A percentile compares a stretch with the other conserved stretches of the same genome.
Evolutionary conservation across 2,888 invertebrate species (phyloP).

Genomic region (Dasysyrphus tricinctus): DNA sequence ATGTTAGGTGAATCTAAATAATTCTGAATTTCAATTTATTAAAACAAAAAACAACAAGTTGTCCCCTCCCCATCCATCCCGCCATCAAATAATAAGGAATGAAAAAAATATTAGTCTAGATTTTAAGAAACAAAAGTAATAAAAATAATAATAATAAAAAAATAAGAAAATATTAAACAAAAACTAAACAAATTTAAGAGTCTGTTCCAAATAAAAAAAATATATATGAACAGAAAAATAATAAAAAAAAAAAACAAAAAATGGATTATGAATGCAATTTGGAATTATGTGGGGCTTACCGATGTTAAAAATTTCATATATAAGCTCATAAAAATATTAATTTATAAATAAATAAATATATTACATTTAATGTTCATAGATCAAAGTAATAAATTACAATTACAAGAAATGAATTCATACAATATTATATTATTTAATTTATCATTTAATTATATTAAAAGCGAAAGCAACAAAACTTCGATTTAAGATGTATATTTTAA

Average conservation of each 20-base stretch:
- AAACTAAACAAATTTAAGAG: constrained; percentile 52
- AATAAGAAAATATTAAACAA: constrained; percentile 8
- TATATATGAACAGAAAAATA: constrained; percentile 38
- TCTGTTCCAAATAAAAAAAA: constrained; percentile 67
- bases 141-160: neutral
- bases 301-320: constrained; percentile 55
- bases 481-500: constrained; percentile 70
- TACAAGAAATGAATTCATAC: constrained; percentile 25
- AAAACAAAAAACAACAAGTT: constrained; percentile 1
- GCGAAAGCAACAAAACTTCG: constrained; percentile 47
- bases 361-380: constrained; percentile 71
- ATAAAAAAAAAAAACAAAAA: constrained; percentile 10
- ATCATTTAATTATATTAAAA: constrained; percentile 59
- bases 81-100: constrained; percentile 35
- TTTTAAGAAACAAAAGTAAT: constrained; percentile 47
- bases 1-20: constrained; percentile 36
- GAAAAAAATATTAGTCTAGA: constrained; percentile 57
- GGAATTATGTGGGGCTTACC: constrained; percentile 65
- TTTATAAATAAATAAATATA: constrained; percentile 47
- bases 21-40: constrained; percentile 36
- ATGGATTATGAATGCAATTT: constrained; percentile 67
- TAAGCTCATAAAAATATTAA: constrained; percentile 67
- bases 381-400: constrained; percentile 60
- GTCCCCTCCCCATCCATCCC: constrained; percentile 29
- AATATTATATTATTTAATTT: constrained; percentile 54